Evolutionary conservation across 2,113 vertebrate genomes (phyloP), one percentile per base, ranked within the genome.

Genomic region (Clupea harengus): DNA sequence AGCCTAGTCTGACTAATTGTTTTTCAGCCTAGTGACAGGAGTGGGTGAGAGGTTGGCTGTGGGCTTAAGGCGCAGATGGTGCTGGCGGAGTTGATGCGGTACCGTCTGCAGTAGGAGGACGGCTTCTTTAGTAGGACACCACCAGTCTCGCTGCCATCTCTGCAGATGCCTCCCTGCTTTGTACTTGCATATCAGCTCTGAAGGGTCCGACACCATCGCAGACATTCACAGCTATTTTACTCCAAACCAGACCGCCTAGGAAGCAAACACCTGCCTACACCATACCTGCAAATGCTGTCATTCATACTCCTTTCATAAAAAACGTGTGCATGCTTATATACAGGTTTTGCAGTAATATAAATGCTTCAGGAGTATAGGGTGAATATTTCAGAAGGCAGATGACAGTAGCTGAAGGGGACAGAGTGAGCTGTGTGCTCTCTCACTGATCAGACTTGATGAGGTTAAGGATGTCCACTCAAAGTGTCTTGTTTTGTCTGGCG

Each of bases 1-100:
- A 60, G 54, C 22, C 18, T 60, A 60, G 54, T 72, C 64, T 72
- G 64, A 72, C 64, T 72, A 72, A 72, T 72, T 72, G 64, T 72
- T 32, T 72, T 32, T 72, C 64, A 72, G 64, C 7, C 25, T 25
- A 13, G n/a, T 72, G 64, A 28, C 64, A 72, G n/a, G 64, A 72
- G 64, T 72, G 64, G 64, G 28, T 13, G 64, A 67, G 64, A 72
- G 64, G 64, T 28, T 28, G 25, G 64, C 25, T 72, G 20, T 32
- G 64, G 25, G n/a, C 11, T 72, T 72, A 72, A 72, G 11, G 25
- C 64, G 13, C 64, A 72, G 64, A 72, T 72, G 64, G 64, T 13
- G 64, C 64, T 17, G 0, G 54, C 13, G 54, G 13, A 18, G 54
- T 20, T 57, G 54, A 18, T 13, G 54, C 54, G 8, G 46, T 39